Conservation (phyloP, 2,797 vertebrate genomes). For the Gymnopithys bicolor region DNA sequence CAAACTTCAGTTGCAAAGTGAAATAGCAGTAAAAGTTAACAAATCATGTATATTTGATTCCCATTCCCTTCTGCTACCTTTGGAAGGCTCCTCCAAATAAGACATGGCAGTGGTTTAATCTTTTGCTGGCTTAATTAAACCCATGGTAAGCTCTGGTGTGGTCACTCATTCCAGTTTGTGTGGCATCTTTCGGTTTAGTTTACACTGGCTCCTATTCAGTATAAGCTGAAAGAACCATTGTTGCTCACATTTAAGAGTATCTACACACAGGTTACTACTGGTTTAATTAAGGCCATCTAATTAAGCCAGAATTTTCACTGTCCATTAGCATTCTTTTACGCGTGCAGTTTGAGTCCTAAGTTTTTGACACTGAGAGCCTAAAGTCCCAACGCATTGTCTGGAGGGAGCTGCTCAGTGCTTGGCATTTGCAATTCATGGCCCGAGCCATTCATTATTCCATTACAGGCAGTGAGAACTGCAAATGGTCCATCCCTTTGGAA, state of each 20-base stretch:
- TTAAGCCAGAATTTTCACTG: neutral
- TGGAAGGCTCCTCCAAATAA: neutral
- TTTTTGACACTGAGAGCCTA: neutral
- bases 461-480: neutral
- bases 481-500: neutral
- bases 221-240: neutral
- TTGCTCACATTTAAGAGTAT: neutral
- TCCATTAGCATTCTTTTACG: neutral
- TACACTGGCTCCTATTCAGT: neutral
- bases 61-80: neutral
- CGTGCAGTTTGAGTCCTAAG: neutral
- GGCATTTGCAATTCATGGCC: slow-evolving; percentile 8
- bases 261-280: neutral
- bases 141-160: neutral
- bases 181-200: neutral
- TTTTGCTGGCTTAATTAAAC: neutral
- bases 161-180: neutral
- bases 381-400: neutral
- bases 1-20: neutral
- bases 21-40: neutral
- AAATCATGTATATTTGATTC: neutral
- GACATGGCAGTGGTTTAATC: neutral
- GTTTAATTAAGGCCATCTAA: slow-evolving; percentile 1
- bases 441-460: neutral
- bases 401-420: neutral